Evolutionary conservation across 2,888 invertebrate genomes (phyloP).

Genomic region (Metalampra italica): DNA sequence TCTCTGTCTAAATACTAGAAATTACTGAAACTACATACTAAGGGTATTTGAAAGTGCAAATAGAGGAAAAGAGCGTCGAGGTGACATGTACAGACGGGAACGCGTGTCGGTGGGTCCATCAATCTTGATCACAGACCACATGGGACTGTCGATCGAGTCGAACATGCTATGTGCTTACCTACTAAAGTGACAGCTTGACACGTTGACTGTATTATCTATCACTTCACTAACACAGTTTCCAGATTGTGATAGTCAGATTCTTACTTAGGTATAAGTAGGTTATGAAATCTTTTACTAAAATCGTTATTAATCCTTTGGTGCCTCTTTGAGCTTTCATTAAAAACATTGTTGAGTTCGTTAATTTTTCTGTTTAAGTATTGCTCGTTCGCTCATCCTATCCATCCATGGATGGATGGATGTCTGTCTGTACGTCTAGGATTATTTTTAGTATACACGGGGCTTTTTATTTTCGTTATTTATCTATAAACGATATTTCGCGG

Average conservation of each 20-base stretch:
- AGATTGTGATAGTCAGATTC: background rate
- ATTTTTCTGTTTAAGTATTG: background rate
- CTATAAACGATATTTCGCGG: no score
- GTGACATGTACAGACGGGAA: constrained; percentile 21
- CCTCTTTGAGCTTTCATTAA: no score
- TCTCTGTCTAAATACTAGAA: no score
- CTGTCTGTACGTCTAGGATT: no score
- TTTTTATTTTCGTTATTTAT: no score
- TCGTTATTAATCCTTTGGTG: no score
- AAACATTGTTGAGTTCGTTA: background rate
- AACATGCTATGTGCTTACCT: constrained; percentile 5
- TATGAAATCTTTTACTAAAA: background rate
- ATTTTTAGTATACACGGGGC: no score
- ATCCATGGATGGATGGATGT: no score
- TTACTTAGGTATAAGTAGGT: background rate
- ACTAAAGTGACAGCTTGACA: constrained; percentile 5
- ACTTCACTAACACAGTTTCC: background rate
- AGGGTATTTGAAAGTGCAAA: background rate
- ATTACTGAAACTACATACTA: no score
- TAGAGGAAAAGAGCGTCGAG: background rate
- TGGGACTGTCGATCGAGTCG: constrained; percentile 15
- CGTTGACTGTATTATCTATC: constrained; percentile 1
- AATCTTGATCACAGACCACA: constrained; percentile 34
- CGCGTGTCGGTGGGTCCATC: constrained; percentile 28
- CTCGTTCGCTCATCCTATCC: no score